Conservation (phyloP, 2,113 vertebrate genomes). For the Lathamus discolor region DNA sequence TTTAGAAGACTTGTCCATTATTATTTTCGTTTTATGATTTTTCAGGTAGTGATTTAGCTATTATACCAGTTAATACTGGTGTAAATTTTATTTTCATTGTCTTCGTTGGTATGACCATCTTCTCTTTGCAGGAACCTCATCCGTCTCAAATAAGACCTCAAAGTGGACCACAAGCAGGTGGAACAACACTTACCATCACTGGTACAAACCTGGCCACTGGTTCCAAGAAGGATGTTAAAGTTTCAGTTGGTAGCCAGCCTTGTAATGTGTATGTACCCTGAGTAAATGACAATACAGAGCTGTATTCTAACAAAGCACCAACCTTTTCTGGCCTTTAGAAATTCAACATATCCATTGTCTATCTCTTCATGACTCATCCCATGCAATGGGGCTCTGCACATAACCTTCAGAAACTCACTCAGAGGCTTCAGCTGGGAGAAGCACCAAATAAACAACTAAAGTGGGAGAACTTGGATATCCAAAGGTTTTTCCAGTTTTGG, state of each 20-base stretch:
- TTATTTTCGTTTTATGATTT: not conserved
- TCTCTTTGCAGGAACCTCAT: conserved; percentile 79
- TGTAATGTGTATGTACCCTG: conserved; percentile 86
- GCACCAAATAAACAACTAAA: not conserved
- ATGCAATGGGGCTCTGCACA: not conserved
- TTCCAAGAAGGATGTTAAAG: conserved; percentile 81
- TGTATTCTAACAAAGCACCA: not conserved
- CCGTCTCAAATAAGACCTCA: conserved; percentile 73
- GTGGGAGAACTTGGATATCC: not conserved
- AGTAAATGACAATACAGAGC: not conserved
- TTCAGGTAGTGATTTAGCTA: not conserved
- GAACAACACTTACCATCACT: conserved; percentile 86
- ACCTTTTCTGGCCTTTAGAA: not conserved
- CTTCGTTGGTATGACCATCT: not conserved
- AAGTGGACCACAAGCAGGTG: conserved; percentile 86
- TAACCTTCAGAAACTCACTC: not conserved
- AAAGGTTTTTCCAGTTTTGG: not conserved
- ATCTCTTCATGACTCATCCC: not conserved
- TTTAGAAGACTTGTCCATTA: not conserved
- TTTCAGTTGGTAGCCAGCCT: conserved; percentile 75
- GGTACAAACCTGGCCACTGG: conserved; percentile 86
- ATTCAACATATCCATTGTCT: not conserved
- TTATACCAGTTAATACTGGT: not conserved
- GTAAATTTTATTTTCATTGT: not conserved
- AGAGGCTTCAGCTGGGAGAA: not conserved